Conservation (phyloP, 2,888 invertebrate species). For the Polydesmus complanatus region DNA sequence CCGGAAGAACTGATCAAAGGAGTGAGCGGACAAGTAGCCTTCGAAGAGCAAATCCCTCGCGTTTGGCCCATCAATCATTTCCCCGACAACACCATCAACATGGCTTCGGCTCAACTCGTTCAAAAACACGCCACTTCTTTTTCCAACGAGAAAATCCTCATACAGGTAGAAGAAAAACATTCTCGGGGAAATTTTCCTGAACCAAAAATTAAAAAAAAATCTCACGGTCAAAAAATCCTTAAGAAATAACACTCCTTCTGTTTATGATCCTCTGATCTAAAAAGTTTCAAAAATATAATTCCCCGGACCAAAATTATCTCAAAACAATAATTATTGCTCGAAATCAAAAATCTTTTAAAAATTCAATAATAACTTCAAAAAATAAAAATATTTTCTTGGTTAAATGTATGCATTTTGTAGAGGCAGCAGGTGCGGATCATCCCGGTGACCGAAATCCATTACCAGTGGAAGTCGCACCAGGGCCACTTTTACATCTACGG, state of each 20-base stretch:
- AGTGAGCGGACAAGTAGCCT: conserved; percentile 37
- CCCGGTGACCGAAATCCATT: conserved; percentile 32
- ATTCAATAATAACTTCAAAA: neutral
- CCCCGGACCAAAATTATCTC: too few species aligned
- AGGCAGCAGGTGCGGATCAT: conserved; percentile 33
- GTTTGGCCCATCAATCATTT: conserved; percentile 37
- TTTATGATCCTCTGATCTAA: too few species aligned
- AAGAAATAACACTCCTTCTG: too few species aligned
- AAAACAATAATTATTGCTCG: too few species aligned
- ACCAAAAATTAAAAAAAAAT: too few species aligned
- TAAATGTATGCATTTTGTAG: conserved; percentile 22
- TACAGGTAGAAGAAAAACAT: conserved; percentile 33
- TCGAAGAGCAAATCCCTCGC: conserved; percentile 36
- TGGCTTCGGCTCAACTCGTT: conserved; percentile 37
- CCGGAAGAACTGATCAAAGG: conserved; percentile 35
- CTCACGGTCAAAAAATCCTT: neutral
- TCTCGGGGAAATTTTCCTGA: too few species aligned
- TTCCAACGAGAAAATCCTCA: conserved; percentile 33
- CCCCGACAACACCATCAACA: conserved; percentile 36
- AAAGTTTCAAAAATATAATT: too few species aligned
- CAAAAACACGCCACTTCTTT: conserved; percentile 33
- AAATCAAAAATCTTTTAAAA: too few species aligned
- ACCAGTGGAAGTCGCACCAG: conserved; percentile 30
- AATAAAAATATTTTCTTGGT: neutral
- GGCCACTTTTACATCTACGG: conserved; percentile 33